phyloP scores from a whole-genome alignment of 2,113 vertebrate genomes.

The Patagioenas fasciata region DNA sequence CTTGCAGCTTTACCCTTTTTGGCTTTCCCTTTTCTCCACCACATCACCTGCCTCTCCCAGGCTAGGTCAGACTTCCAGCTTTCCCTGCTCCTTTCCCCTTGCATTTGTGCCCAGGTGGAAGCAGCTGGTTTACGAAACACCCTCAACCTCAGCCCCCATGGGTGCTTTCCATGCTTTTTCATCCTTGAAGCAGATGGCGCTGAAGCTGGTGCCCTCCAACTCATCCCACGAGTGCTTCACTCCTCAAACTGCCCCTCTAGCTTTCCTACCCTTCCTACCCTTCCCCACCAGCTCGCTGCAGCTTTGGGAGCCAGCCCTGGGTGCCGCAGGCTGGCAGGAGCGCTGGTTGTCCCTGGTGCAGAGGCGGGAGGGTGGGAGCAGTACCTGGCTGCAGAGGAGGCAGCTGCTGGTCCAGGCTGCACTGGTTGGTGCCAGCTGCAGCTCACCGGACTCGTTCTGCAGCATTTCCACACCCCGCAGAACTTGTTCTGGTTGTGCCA shows the following conservation, averaged over 20 bases:
- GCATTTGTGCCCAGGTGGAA: background rate
- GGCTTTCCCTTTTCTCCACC: background rate
- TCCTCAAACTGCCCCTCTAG: background rate
- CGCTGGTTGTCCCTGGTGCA: background rate
- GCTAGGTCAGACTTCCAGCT: background rate
- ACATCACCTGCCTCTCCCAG: background rate
- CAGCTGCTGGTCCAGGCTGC: background rate
- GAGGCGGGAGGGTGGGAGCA: background rate
- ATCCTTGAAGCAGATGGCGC: background rate
- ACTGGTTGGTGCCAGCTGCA: background rate
- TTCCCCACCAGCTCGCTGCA: background rate
- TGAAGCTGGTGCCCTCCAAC: background rate
- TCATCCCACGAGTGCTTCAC: background rate
- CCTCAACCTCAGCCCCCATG: rapidly evolving
- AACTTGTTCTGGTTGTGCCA: background rate
- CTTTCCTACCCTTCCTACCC: background rate
- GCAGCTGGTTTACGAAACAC: background rate
- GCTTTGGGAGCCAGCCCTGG: background rate
- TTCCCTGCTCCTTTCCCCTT: background rate
- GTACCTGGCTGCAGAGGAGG: background rate
- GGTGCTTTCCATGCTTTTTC: background rate
- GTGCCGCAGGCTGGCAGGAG: background rate
- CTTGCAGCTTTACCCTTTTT: background rate
- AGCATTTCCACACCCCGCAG: background rate
- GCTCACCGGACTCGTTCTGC: conserved; percentile 15